These are phyloP conservation scores for Cephonodes hylas DNA, from an alignment of 2,888 invertebrate species.

Conservation along the genomic window DNA sequence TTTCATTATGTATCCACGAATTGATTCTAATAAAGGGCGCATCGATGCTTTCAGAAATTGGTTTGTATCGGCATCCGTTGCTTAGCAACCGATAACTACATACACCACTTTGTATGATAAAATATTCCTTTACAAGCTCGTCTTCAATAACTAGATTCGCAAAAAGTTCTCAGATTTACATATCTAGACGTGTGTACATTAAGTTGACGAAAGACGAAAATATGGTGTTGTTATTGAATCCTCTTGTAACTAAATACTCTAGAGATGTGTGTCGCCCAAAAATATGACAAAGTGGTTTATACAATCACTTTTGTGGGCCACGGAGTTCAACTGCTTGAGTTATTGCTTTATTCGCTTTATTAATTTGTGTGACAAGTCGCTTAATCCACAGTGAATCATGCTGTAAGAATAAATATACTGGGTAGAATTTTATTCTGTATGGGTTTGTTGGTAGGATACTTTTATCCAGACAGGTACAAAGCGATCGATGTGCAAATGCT, in stretches of 20 bases:
- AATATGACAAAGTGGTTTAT: neutral
- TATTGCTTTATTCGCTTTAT: neutral
- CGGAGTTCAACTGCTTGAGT: neutral
- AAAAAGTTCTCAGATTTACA: neutral
- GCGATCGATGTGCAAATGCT: too few species aligned
- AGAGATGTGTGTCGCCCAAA: neutral
- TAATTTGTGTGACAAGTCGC: neutral
- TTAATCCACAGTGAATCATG: neutral
- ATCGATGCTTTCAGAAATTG: neutral
- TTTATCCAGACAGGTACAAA: too few species aligned
- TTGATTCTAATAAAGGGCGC: neutral
- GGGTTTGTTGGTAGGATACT: neutral
- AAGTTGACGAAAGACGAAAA: neutral
- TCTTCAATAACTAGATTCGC: slow-evolving; percentile 12
- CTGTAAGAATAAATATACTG: neutral
- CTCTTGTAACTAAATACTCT: neutral
- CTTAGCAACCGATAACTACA: slow-evolving; percentile 19
- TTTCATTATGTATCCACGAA: neutral
- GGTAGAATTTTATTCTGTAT: neutral
- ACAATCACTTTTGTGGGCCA: neutral
- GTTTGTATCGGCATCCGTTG: slow-evolving; percentile 14
- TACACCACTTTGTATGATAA: slow-evolving; percentile 20
- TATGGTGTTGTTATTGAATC: neutral
- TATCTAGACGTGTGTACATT: neutral
- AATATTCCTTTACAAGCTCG: slow-evolving; percentile 15